Evolutionary conservation across 2,113 vertebrate genomes (phyloP).

Genomic region (Paratilapia polleni): DNA sequence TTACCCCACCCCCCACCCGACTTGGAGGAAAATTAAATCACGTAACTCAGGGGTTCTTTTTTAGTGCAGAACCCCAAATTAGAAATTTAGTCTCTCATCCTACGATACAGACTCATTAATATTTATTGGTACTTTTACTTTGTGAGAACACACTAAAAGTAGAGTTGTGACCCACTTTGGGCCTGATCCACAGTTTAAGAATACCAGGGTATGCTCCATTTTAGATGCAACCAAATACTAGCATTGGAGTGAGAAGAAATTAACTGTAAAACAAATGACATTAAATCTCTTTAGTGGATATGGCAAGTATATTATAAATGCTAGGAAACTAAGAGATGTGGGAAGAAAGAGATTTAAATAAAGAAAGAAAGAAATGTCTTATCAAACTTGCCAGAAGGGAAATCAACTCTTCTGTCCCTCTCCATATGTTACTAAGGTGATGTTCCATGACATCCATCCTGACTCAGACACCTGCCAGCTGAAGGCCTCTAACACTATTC

Average conservation of each 20-base stretch:
- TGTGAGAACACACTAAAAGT: conserved; percentile 57
- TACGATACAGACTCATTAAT: conserved; percentile 67
- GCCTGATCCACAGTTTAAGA: conserved; percentile 58
- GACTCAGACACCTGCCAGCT: conserved; percentile 75
- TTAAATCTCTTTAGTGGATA: conserved; percentile 32
- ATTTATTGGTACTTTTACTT: conserved; percentile 75
- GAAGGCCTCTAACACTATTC: conserved; percentile 48
- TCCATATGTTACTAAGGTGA: conserved; percentile 79
- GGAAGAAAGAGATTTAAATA: not conserved
- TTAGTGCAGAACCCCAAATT: conserved; percentile 63
- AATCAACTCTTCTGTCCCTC: conserved; percentile 70
- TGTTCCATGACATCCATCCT: conserved; percentile 79
- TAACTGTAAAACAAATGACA: not conserved
- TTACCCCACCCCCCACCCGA: not conserved
- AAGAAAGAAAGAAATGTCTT: conserved; percentile 38
- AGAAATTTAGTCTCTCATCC: conserved; percentile 64
- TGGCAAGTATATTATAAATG: conserved; percentile 16
- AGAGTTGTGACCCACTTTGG: conserved; percentile 64
- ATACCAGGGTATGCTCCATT: conserved; percentile 40
- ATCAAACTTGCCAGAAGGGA: conserved; percentile 69
- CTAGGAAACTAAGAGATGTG: not conserved
- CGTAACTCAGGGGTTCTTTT: conserved; percentile 58
- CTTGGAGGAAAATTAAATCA: conserved; percentile 58
- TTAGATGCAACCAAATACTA: conserved; percentile 23
- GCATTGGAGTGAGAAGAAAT: conserved; percentile 5